Percentiles rank a stretch among this genome's conserved stretches.
These are phyloP conservation scores for Paramisgurnus dabryanus DNA, from an alignment of 2,113 vertebrate species.

Conservation along the genomic window DNA sequence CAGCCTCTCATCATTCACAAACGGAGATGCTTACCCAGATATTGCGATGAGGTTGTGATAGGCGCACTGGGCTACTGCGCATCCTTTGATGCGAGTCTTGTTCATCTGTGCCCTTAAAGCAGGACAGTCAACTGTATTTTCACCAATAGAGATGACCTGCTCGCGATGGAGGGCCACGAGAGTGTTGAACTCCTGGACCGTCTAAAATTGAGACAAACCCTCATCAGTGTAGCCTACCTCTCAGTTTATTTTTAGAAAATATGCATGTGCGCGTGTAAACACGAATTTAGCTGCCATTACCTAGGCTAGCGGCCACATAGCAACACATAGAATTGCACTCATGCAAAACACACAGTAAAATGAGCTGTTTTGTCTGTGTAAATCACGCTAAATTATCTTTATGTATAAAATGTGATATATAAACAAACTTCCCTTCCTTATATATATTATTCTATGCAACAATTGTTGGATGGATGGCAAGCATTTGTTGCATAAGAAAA, in stretches of 20 bases:
- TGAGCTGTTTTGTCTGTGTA: too few species aligned
- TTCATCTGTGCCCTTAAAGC: constrained; percentile 89
- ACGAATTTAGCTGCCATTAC: background rate
- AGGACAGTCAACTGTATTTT: constrained; percentile 85
- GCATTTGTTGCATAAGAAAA: background rate
- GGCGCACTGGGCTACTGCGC: constrained; percentile 88
- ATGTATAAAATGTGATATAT: too few species aligned
- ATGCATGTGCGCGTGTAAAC: background rate
- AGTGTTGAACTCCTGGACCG: constrained; percentile 97
- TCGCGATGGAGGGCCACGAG: constrained; percentile 94
- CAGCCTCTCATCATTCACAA: background rate
- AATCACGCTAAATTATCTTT: too few species aligned
- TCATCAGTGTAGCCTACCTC: background rate
- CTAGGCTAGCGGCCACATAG: constrained; percentile 4
- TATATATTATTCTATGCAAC: too few species aligned
- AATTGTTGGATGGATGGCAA: too few species aligned
- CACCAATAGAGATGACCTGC: constrained; percentile 94
- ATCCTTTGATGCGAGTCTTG: constrained; percentile 87
- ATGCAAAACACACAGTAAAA: too few species aligned
- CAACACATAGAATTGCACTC: background rate
- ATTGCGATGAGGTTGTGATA: constrained; percentile 90
- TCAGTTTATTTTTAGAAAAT: constrained; percentile 24
- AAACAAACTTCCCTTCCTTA: too few species aligned
- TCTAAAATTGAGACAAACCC: constrained; percentile 75
- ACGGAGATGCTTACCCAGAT: constrained; percentile 79